Evolutionary conservation across 2,797 vertebrate genomes (phyloP).

Genomic region (Catamblyrhynchus diadema): DNA sequence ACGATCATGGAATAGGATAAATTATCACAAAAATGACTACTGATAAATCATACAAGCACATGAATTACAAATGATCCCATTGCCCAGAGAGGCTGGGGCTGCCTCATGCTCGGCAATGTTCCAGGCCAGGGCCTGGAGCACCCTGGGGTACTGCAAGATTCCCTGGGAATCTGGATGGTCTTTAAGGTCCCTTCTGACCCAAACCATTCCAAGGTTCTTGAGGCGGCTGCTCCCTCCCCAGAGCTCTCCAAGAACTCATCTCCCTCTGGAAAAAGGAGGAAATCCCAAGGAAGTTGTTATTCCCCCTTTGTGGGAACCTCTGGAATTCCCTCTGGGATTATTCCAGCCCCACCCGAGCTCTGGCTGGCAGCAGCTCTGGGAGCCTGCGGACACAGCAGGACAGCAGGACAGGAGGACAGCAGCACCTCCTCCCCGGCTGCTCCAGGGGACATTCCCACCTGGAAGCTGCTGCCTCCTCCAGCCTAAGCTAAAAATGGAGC

Average conservation of each 20-base stretch:
- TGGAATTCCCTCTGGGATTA: neutral
- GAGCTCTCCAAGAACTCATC: neutral
- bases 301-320: neutral
- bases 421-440: neutral
- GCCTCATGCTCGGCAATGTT: neutral
- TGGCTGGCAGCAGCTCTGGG: neutral
- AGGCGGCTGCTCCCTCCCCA: neutral
- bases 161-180: neutral
- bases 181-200: neutral
- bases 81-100: neutral
- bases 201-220: neutral
- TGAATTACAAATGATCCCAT: accelerated
- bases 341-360: neutral
- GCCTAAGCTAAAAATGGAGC: neutral
- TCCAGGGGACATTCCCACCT: neutral
- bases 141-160: neutral
- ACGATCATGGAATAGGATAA: too few species aligned
- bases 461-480: neutral
- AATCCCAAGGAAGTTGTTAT: neutral
- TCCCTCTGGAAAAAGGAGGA: neutral
- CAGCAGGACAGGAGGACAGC: neutral
- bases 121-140: neutral
- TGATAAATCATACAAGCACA: neutral
- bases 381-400: neutral
- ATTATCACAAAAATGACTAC: neutral